Base-by-base conservation (phyloP, 2,113 vertebrate species). In the Misgurnus anguillicaudatus region DNA sequence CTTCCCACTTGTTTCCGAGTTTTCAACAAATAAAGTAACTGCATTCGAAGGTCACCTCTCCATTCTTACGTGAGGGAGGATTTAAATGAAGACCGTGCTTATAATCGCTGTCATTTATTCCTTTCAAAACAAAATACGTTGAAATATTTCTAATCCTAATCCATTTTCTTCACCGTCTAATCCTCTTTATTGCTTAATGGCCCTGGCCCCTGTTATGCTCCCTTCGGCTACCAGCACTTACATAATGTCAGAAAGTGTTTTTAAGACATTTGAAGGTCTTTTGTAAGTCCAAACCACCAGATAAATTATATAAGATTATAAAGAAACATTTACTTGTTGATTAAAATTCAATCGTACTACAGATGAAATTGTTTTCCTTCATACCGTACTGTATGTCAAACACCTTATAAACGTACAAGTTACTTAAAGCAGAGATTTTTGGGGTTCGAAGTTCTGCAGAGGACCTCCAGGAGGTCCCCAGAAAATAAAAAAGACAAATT, bases 21-120 rank as follows among this genome's bases (percentile, higher is more conserved):
- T 68, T 66, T 70, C n/a, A 47, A 47, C 36, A 38, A 66, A 68
- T 31, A 45, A 47, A 62, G 64, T 62, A 24, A 57, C 47, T 58
- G 9, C 70, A 47, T 79, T 42, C 77, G 45, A 83, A 85, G 76
- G 84, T 83, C 76, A 76, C 81, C 75, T 24, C 66, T 61, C 42
- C 42, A 58, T 17, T 45, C 48, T 11, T 72, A 17, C 60, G 51
- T 47, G 62, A 62, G 57, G 39, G n/a, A 10, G 64, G 57, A 82
- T 80, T 71, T 63, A 68, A 78, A 67, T 77, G 75, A 85, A 69
- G 63, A 61, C 64, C 66, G 51, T 70, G 2, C 61, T 83, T 77
- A 63, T 71, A 83, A 80, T 81, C 67, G 6, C 70, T 39, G 69
- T 63, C 39, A 69, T 75, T 78, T 82, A 21, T 21, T 63, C 53